Percentiles rank a stretch among this genome's conserved stretches.
Conservation (phyloP, 2,113 vertebrate genomes). For the Rhineura floridana region DNA sequence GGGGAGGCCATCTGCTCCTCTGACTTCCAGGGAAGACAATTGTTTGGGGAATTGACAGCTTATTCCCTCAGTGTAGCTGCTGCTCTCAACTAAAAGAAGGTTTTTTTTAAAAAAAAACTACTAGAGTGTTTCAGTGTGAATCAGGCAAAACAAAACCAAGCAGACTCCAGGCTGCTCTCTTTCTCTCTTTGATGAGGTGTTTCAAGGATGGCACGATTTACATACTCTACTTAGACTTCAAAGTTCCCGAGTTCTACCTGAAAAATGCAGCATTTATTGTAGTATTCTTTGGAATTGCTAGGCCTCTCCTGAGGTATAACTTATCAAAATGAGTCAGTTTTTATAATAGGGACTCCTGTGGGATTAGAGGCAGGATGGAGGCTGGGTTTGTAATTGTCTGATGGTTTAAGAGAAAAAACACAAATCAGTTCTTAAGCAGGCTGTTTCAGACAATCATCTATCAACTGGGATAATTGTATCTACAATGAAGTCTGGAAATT, state of each 20-base stretch:
- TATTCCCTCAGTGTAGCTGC: background rate
- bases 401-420: background rate
- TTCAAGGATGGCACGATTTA: background rate
- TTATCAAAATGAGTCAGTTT: background rate
- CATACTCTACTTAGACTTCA: background rate
- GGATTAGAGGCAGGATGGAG: background rate
- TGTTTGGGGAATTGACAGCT: background rate
- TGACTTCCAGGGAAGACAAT: background rate
- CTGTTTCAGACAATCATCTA: background rate
- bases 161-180: background rate
- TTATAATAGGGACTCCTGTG: background rate
- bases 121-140: background rate
- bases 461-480: background rate
- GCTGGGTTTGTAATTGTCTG: background rate
- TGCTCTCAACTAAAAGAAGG: background rate
- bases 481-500: slow-evolving; percentile 1
- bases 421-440: background rate
- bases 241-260: background rate
- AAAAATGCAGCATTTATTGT: background rate
- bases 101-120: background rate
- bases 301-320: background rate
- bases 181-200: background rate
- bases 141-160: background rate
- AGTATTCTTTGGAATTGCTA: background rate
- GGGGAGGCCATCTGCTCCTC: background rate